A percentile compares a stretch with the other conserved stretches of the same genome.
These are phyloP conservation scores for Philhelius pedissequus DNA, from an alignment of 2,888 invertebrate genomes.

Conservation along the genomic window DNA sequence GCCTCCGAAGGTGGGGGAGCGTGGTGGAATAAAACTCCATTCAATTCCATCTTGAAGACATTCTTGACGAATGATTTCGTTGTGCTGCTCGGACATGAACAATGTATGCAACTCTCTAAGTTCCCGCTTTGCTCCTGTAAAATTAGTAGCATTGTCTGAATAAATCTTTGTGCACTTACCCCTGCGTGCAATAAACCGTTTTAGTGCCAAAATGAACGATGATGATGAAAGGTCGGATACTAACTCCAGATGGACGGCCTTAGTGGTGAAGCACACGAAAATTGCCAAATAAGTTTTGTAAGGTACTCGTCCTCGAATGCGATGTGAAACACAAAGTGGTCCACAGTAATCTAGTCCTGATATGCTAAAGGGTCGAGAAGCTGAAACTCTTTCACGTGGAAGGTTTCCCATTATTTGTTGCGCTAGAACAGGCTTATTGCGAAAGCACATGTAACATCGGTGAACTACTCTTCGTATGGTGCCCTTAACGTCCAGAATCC, in stretches of 20 bases:
- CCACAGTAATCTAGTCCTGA: conserved; percentile 12
- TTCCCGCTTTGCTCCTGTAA: no score
- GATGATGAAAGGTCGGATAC: background rate
- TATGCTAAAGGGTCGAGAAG: background rate
- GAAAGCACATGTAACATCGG: conserved; percentile 1
- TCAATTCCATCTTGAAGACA: background rate
- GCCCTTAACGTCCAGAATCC: background rate
- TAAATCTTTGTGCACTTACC: background rate
- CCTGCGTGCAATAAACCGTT: background rate
- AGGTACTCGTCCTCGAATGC: background rate
- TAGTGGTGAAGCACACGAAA: conserved; percentile 23
- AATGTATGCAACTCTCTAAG: no score
- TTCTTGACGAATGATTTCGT: background rate
- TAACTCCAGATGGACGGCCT: background rate
- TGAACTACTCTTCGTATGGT: background rate
- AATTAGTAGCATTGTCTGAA: conserved; percentile 17
- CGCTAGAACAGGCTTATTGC: background rate
- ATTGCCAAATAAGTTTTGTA: conserved; percentile 4
- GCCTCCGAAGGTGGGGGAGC: background rate
- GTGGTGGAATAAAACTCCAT: background rate
- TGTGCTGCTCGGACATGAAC: no score
- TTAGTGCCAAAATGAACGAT: background rate
- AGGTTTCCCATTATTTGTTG: conserved; percentile 13
- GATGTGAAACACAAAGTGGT: conserved; percentile 4
- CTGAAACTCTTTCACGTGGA: background rate